A percentile compares a stretch with the other conserved stretches of the same genome.
phyloP scores from a whole-genome alignment of 1,140 invertebrate species.

The Forficula auricularia region DNA sequence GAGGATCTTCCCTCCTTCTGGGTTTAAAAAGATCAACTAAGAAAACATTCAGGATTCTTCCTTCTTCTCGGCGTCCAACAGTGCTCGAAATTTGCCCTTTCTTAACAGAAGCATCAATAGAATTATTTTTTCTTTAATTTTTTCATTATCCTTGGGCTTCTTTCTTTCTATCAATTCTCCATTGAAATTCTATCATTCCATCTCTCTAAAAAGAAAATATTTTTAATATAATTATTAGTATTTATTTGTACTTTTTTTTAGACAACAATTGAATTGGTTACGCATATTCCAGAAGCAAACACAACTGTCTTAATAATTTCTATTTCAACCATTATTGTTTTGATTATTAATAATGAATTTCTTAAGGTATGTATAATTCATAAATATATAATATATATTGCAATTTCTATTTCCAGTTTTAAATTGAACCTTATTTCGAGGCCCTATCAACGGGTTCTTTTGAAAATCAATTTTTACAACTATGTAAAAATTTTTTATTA shows the following conservation, averaged over 20 bases:
- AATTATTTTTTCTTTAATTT: neutral
- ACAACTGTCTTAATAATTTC: slow-evolving; percentile 51
- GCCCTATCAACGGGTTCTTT: too few relatives aligned
- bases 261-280: slow-evolving; percentile 46
- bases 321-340: slow-evolving; percentile 44
- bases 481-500: too few relatives aligned
- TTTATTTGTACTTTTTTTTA: slow-evolving; percentile 20
- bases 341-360: slow-evolving; percentile 60
- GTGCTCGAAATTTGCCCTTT: too few relatives aligned
- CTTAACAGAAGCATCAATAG: neutral
- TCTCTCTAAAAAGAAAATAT: neutral
- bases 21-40: too few relatives aligned
- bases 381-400: neutral
- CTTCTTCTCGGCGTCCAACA: too few relatives aligned
- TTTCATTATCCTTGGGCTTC: neutral
- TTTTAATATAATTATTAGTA: slow-evolving; percentile 11
- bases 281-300: slow-evolving; percentile 42
- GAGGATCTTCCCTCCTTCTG: too few relatives aligned
- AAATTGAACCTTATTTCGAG: too few relatives aligned
- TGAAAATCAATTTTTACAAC: too few relatives aligned
- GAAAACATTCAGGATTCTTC: too few relatives aligned
- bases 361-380: slow-evolving; percentile 41
- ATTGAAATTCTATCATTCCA: neutral
- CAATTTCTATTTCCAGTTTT: neutral
- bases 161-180: neutral